A percentile compares a stretch with the other conserved stretches of the same genome.
These are phyloP conservation scores for Aplochiton taeniatus DNA, from an alignment of 2,797 vertebrate species.

Conservation along the genomic window DNA sequence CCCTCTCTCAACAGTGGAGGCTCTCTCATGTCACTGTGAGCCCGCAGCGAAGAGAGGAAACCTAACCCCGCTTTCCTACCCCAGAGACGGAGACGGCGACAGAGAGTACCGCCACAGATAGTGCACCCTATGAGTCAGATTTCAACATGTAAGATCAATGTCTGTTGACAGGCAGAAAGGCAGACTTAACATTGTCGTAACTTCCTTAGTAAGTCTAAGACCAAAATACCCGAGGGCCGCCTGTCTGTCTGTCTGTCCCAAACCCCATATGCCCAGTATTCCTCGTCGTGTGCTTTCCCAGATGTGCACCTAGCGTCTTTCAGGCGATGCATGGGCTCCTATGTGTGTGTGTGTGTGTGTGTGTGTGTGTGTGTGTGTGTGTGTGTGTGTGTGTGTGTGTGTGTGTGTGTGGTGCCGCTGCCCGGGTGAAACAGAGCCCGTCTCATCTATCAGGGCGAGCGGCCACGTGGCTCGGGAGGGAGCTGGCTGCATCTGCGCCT, in stretches of 20 bases:
- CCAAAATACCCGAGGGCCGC: too few relatives aligned
- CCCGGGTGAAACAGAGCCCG: neutral
- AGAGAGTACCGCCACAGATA: too few relatives aligned
- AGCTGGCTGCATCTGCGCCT: conserved; percentile 3
- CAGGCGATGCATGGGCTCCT: neutral
- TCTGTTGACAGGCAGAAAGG: neutral
- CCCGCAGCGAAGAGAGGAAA: neutral
- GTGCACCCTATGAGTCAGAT: too few relatives aligned
- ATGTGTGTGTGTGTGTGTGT: neutral
- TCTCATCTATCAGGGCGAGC: neutral
- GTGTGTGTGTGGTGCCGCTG: too few relatives aligned
- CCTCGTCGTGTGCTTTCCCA: neutral
- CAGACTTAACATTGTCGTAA: neutral
- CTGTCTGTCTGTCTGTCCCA: neutral
- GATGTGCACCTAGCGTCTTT: neutral
- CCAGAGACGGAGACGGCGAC: neutral
- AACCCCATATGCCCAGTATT: conserved; percentile 1
- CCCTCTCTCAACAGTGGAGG: neutral
- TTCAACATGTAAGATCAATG: too few relatives aligned
- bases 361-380: neutral
- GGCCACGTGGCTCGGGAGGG: too few relatives aligned
- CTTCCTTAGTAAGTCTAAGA: too few relatives aligned
- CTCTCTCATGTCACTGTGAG: neutral
- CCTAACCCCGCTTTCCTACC: neutral
- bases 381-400: neutral